A percentile compares a stretch with the other conserved stretches of the same genome.
Evolutionary conservation across 2,888 invertebrate genomes (phyloP).

Genomic region (Labia minor): DNA sequence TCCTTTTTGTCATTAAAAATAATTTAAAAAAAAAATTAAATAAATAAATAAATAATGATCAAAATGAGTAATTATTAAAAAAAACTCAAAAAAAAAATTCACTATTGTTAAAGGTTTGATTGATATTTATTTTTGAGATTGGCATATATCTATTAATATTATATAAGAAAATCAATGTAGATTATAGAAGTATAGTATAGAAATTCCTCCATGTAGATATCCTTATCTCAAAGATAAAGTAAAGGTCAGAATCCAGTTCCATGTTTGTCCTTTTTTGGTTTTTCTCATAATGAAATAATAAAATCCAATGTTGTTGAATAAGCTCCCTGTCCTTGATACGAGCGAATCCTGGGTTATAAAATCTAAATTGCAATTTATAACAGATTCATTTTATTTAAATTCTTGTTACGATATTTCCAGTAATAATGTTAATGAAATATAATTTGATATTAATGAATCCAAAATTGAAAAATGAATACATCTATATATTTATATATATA

Average conservation of each 20-base stretch:
- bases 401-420: neutral
- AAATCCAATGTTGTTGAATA: neutral
- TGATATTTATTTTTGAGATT: neutral
- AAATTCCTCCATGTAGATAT: neutral
- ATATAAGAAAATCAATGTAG: neutral
- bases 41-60: neutral
- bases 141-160: neutral
- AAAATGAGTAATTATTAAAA: neutral
- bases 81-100: neutral
- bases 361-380: neutral
- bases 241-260: slow-evolving; percentile 4
- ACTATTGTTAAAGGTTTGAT: neutral
- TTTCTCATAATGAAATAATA: no score
- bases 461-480: neutral
- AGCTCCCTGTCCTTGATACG: neutral
- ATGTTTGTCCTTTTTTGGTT: neutral
- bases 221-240: neutral
- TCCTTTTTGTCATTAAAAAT: neutral
- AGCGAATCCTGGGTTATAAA: neutral
- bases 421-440: neutral
- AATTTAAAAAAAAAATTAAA: no score
- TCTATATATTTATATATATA: neutral
- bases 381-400: neutral
- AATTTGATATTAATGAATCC: neutral
- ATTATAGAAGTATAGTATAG: neutral